Base-by-base conservation (phyloP, 1,140 invertebrate genomes). In the Lepidostoma basale region DNA sequence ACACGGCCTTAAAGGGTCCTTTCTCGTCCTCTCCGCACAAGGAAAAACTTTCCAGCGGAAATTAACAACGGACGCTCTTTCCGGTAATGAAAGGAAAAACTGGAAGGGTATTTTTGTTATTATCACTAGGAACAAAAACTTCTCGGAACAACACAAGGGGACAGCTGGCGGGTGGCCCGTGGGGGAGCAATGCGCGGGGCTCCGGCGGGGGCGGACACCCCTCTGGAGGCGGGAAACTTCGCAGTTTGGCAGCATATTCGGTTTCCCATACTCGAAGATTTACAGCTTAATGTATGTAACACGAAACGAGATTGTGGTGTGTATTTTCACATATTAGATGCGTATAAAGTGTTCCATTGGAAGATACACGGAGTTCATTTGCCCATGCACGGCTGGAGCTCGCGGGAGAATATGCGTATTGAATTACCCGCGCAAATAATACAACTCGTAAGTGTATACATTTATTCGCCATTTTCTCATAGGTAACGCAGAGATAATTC, bases 71-170 rank as follows among this genome's bases (percentile, higher is more conserved):
- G 69, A 45, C 58, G 63, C 69, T 52, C 40, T 63, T 70, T 64
- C 69, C 63, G 63, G 66, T 45, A 67, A 70, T 70, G 69, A 70
- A 70, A 70, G 69, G 69, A 70, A 70, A 70, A 67, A 70, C 58
- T 59, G 69, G 68, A 56, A 42, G n/a, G 39, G 40, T 59, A 40
- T 59, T 59, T 52, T 52, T 39, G 69, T 70, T 71, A 71, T 71
- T 71, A 67, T 67, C 63, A 42, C 45, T 6, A 33, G 39, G 59
- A 64, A 70, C 69, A 70, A 70, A 70, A 67, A 64, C 60, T 49
- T 26, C 26, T n/a, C 42, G 33, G 42, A 49, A 63, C 60, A 63
- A 63, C 47, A 44, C 30, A 30, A 22, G 18, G 52, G 33, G 39
- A 58, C 49, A 67, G 42, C 54, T 58, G 49, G n/a, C 47, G 23